Conservation (phyloP, 2,888 invertebrate species). For the Acanthosepion pharaonis region DNA sequence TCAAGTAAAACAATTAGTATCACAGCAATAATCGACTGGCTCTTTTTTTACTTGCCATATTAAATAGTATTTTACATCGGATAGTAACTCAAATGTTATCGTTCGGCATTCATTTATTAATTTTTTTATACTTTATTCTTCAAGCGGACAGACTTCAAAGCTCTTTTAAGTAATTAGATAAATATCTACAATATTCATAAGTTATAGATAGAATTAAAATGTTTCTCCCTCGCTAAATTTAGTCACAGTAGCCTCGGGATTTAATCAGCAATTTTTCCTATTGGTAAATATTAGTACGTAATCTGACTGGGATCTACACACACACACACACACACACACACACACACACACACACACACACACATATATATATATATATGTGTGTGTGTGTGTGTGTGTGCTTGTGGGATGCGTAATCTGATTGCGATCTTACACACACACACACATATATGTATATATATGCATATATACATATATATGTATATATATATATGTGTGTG, state of each 20-base stretch:
- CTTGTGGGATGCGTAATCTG: too few relatives aligned
- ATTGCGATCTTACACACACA: too few relatives aligned
- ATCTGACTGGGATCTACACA: neutral
- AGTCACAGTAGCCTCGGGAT: neutral
- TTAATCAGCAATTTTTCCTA: neutral
- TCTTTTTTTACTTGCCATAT: too few relatives aligned
- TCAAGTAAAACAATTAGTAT: too few relatives aligned
- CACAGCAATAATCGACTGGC: too few relatives aligned
- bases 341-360: neutral
- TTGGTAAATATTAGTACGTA: neutral
- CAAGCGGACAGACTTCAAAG: neutral
- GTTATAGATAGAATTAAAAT: neutral
- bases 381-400: too few relatives aligned
- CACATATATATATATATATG: neutral
- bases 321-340: neutral
- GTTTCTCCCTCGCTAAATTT: neutral
- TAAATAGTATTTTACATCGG: neutral
- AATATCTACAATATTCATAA: neutral
- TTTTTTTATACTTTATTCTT: neutral
- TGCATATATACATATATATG: too few relatives aligned
- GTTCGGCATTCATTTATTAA: neutral
- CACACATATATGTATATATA: neutral
- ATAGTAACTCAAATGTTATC: neutral
- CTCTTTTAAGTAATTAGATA: neutral
- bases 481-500: too few relatives aligned